Evolutionary conservation across 2,888 invertebrate genomes (phyloP), one percentile per base, ranked within the genome.

Genomic region (Apodemia zela): DNA sequence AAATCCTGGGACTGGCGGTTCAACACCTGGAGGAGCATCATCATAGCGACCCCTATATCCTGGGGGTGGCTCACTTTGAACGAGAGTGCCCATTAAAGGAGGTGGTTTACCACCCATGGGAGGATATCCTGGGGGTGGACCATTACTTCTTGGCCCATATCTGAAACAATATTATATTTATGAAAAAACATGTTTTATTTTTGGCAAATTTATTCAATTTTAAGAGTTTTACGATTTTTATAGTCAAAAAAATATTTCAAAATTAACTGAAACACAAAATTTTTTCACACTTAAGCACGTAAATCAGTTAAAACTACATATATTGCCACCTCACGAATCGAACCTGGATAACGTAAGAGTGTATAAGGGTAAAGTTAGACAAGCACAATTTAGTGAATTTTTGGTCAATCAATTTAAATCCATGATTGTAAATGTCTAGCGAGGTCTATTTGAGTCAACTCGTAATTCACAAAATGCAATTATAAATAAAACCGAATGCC

Each of bases 1-100:
- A 75, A 93, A 93, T 29, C 94, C 94, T 49, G 94, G 94, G 21
- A 93, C 92, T 0, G 94, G 92, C 7, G 94, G 94, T 74, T 94
- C 94, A 1, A 94, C 94, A 15, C 94, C 94, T 10, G 94, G 94
- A 17, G 94, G 94, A 65, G 92, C 89, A 57, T 93, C 93, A 71
- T 94, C 90, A 71, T 87, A 91, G 8, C 90, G 87, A 60, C 85
- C 87, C 60, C 87, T 79, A 73, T 86, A 90, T 6, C 84, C 84
- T n/a, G 83, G 80, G 29, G 82, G 80, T 35, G 79, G 84, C 38
- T 88, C 88, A 38, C 78, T 68, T 68, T 80, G 82, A 33, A 82
- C 68, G 11, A 81, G 77, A 47, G 85, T 80, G 60, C 79, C 78
- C 77, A 89, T 72, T 5, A 82, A 79, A 29, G 84, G 82, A 65